These are phyloP conservation scores for Dinoponera quadriceps DNA, from an alignment of 1,140 invertebrate genomes.

Conservation along the genomic window DNA sequence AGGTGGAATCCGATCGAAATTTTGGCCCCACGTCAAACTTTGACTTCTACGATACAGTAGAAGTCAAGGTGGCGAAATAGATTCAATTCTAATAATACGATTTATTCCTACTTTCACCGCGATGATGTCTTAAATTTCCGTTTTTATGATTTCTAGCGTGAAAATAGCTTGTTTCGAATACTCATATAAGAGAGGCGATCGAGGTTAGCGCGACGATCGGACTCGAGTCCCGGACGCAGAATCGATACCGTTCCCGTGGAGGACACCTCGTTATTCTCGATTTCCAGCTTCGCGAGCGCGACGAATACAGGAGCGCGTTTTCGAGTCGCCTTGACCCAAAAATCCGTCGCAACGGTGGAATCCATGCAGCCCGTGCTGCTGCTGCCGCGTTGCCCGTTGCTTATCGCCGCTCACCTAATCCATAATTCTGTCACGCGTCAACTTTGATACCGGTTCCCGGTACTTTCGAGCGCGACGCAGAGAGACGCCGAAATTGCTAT, in stretches of 20 bases:
- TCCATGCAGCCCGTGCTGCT: conserved; percentile 9
- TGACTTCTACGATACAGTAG: too few species aligned
- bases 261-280: conserved; percentile 21
- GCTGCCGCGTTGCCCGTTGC: background rate
- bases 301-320: conserved; percentile 8
- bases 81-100: too few species aligned
- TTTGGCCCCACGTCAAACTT: too few species aligned
- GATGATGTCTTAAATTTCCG: too few species aligned
- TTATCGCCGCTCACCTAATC: conserved; percentile 53
- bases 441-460: conserved; percentile 47
- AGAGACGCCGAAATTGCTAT: conserved; percentile 27
- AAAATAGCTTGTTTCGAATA: too few species aligned
- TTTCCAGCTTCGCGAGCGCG: background rate
- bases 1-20: too few species aligned
- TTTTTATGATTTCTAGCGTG: too few species aligned
- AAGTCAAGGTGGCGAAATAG: too few species aligned
- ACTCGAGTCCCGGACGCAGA: too few species aligned
- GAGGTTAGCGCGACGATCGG: too few species aligned
- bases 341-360: conserved; percentile 25
- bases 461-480: conserved; percentile 27
- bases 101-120: too few species aligned
- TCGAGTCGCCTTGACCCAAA: conserved; percentile 52
- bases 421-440: conserved; percentile 48
- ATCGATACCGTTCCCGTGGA: conserved; percentile 29
- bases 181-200: too few species aligned